A percentile compares a stretch with the other conserved stretches of the same genome.
phyloP scores from a whole-genome alignment of 2,797 vertebrate species.

The Cyclura pinguis region DNA sequence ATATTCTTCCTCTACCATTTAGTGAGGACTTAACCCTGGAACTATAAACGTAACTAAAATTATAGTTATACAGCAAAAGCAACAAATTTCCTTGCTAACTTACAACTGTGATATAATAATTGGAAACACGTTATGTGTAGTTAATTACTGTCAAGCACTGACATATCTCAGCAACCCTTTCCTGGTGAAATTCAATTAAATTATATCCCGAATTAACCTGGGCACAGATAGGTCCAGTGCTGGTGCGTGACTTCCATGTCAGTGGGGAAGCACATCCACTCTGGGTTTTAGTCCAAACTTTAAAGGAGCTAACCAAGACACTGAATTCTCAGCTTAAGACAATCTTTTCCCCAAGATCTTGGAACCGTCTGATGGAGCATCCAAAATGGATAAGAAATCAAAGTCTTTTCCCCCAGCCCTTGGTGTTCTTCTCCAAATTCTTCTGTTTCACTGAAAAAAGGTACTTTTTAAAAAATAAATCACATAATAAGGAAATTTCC shows the following conservation, averaged over 20 bases:
- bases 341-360: neutral
- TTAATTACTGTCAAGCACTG: neutral
- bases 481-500: fast-evolving
- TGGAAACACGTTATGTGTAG: neutral
- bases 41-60: neutral
- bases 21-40: neutral
- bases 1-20: neutral
- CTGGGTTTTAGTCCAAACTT: too few species aligned
- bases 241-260: too few species aligned
- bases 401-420: neutral
- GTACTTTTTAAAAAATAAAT: neutral
- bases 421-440: too few species aligned
- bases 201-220: neutral
- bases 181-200: too few species aligned
- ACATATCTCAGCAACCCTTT: neutral
- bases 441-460: neutral
- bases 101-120: neutral
- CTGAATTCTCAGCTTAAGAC: neutral
- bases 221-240: too few species aligned
- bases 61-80: neutral
- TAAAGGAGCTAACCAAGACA: too few species aligned
- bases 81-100: neutral
- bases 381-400: neutral
- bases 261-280: too few species aligned
- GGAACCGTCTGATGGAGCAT: neutral